Base-by-base conservation (phyloP, 2,797 vertebrate species). In the Garrulus glandarius region DNA sequence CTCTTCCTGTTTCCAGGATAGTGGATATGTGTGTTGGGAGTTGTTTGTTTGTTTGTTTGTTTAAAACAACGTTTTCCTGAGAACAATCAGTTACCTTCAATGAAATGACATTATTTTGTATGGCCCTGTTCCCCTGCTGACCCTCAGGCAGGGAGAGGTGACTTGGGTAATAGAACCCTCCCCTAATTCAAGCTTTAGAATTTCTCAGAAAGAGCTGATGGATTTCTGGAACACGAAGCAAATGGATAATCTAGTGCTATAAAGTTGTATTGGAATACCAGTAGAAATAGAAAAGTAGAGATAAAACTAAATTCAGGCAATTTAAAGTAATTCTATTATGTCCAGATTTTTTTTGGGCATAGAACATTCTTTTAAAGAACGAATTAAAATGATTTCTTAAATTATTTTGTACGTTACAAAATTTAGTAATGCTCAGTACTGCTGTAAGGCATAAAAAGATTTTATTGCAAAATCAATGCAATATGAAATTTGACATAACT, bases 381-480 rank as follows among this genome's bases (percentile, higher is more conserved):
- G 49, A 55, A 53, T 91, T 92, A 27, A 53, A 89, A 78, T 49
- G 29, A 86, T 78, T 55, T 94, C 67, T 91, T 56, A 32, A 88
- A 91, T 41, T 84, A 72, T 74, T 95, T 85, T 92, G n/a, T 15
- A 17, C 39, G 2, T 86, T 43, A 39, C 53, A 91, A 82, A 69
- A 86, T 49, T 70, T 41, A 29, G 61, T 90, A 69, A 39, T 19
- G 9, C 83, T 97, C 84, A 81, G 53, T 55, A 61, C 13, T 85
- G 57, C 68, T 70, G 1, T 43, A 60, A 57, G 57, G 36, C 1
- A 2, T 80, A 89, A 78, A 81, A 91, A 46, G 30, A 50, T 77
- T 84, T 90, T 93, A 44, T 41, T n/a, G 27, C 41, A 69, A 92
- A 92, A 80, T 87, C 80, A 69, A 49, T 89, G 71, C 87, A 91